Conservation (phyloP, 1,140 invertebrate genomes). For the Andricus grossulariae region DNA sequence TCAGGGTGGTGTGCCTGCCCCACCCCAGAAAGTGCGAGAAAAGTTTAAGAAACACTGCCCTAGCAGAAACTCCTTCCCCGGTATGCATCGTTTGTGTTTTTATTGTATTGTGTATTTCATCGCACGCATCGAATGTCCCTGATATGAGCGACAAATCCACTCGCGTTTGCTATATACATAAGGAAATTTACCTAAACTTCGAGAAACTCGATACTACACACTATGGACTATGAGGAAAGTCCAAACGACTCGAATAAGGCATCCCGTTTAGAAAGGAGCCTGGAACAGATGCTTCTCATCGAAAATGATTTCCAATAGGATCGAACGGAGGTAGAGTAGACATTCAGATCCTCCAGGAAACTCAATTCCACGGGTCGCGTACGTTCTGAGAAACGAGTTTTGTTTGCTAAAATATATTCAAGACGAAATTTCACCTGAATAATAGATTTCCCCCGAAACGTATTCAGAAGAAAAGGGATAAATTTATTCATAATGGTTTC, state of each 20-base stretch:
- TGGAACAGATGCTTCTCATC: conserved; percentile 27
- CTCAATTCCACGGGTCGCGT: conserved; percentile 16
- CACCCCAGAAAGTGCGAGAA: too few relatives aligned
- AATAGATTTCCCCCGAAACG: neutral
- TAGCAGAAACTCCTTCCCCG: too few relatives aligned
- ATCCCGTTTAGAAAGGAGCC: conserved; percentile 20
- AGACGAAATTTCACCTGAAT: conserved; percentile 11
- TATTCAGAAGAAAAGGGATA: neutral
- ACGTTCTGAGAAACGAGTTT: conserved; percentile 25
- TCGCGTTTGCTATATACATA: neutral
- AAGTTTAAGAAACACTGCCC: too few relatives aligned
- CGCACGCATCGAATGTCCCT: neutral
- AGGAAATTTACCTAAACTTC: conserved; percentile 9
- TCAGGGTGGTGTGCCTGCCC: too few relatives aligned
- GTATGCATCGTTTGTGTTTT: neutral
- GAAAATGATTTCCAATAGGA: conserved; percentile 32
- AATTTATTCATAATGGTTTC: too few relatives aligned
- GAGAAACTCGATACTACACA: conserved; percentile 3
- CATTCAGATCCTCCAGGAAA: conserved; percentile 14
- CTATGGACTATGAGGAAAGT: conserved; percentile 2
- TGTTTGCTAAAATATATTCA: conserved; percentile 16
- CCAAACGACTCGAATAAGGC: conserved; percentile 25
- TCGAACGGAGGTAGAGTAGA: conserved; percentile 27
- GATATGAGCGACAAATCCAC: conserved; percentile 25
- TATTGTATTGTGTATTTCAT: neutral